Conservation (phyloP, 2,888 invertebrate genomes). For the Scaptomyza reducta region DNA sequence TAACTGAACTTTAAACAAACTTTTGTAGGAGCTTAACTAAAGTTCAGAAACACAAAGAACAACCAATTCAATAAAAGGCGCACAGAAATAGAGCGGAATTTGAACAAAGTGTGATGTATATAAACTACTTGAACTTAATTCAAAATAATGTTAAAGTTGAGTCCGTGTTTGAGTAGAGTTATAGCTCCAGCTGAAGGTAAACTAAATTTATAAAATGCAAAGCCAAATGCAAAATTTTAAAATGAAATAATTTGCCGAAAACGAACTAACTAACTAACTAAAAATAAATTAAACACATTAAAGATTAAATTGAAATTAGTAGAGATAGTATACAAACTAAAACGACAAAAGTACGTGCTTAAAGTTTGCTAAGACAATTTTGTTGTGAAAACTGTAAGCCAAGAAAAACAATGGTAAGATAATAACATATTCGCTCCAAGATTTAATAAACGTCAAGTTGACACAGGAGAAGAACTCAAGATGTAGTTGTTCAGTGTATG, state of each 20-base stretch:
- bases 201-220: too few relatives aligned
- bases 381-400: not conserved
- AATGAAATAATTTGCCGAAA: too few relatives aligned
- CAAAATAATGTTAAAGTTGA: not conserved
- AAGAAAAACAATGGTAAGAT: not conserved
- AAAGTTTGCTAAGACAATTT: not conserved
- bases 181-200: too few relatives aligned
- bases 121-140: not conserved
- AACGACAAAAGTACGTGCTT: too few relatives aligned
- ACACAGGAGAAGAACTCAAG: not conserved
- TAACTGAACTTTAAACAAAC: not conserved
- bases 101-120: not conserved
- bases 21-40: not conserved
- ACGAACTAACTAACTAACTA: too few relatives aligned
- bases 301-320: too few relatives aligned
- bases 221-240: too few relatives aligned
- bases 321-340: too few relatives aligned
- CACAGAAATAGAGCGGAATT: not conserved
- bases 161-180: not conserved
- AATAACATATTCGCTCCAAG: not conserved
- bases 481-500: constrained; percentile 39
- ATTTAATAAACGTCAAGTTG: not conserved
- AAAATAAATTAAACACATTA: too few relatives aligned
- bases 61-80: not conserved
- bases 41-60: not conserved